Base-by-base conservation (phyloP, 2,113 vertebrate genomes). In the Mesocricetus auratus region DNA sequence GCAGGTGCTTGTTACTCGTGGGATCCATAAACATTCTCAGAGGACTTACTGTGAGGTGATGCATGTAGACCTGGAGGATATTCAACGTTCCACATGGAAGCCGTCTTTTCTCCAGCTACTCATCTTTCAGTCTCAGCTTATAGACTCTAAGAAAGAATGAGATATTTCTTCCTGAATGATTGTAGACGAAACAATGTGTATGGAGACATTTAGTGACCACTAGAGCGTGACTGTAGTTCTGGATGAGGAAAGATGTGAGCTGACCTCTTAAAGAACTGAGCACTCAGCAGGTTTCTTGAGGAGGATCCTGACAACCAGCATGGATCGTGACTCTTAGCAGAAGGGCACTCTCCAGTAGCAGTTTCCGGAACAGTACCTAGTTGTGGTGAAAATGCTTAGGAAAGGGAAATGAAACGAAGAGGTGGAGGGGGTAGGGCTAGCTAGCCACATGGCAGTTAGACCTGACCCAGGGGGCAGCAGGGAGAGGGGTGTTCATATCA, bases 381-480 rank as follows among this genome's bases (percentile, higher is more conserved):
- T 11, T 31, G 69, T 90, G 93, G 74, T 0, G 5, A 94, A 89
- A 96, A 68, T 8, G 0, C 73, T 79, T 45, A 7, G 79, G 74
- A 93, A 92, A 75, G 39, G 39, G 66, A 86, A 97, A 33, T 78
- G 58, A 95, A 93, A 9, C 83, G 89, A 92, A 97, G 92, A 53
- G 17, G 24, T 90, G 33, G 58, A n/a, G n/a, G 15, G 45, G 36
- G 9, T 21, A 22, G 31, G 12, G 64, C 73, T 31, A 50, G 42
- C 29, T 15, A 86, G 73, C 26, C 58, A 26, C 56, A 0, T 13
- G 1, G 0, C 39, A n/a, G 53, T 58, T 56, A 8, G n/a, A 73
- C 24, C 17, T 47, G 62, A 64, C 36, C 36, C 53, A 11, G 11
- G 31, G 0, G 33, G 29, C 33, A 36, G 86, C 42, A 22, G 73